A percentile compares a stretch with the other conserved stretches of the same genome.
phyloP scores from a whole-genome alignment of 2,113 vertebrate genomes.

The Sturnira hondurensis region DNA sequence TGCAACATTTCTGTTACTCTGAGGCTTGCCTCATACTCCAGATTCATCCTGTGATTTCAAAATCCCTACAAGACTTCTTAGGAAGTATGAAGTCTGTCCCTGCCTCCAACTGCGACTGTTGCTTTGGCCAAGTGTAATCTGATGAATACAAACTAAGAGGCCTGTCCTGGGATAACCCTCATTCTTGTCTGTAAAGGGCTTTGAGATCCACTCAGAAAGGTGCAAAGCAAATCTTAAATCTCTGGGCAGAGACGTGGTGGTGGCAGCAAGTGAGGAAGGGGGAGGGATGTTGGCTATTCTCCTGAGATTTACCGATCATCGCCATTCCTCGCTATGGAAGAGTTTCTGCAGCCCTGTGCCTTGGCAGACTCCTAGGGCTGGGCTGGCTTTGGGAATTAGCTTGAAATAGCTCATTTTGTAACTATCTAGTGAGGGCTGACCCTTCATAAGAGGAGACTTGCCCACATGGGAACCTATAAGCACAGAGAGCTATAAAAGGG shows the following conservation, averaged over 20 bases:
- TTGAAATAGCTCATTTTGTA: conserved; percentile 29
- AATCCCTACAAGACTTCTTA: conserved; percentile 49
- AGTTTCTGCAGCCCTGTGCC: not conserved
- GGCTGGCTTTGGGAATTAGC: conserved; percentile 4
- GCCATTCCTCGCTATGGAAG: not conserved
- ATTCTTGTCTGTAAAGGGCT: conserved; percentile 49
- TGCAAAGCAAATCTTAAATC: conserved; percentile 37
- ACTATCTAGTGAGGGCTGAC: not conserved
- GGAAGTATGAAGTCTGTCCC: conserved; percentile 35
- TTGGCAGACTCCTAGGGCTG: not conserved
- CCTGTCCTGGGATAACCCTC: conserved; percentile 65
- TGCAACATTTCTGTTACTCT: not conserved
- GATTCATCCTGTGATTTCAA: conserved; percentile 38
- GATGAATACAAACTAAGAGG: conserved; percentile 67
- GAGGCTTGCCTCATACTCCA: conserved; percentile 5
- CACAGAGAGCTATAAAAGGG: not conserved
- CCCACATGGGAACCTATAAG: not conserved
- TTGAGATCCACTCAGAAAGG: conserved; percentile 58
- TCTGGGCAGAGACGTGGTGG: not conserved
- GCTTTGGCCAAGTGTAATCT: conserved; percentile 65
- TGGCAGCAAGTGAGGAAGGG: not conserved
- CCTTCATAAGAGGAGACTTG: not conserved
- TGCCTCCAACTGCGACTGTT: conserved; percentile 54
- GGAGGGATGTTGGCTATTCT: not conserved
- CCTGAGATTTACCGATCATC: not conserved